phyloP scores from a whole-genome alignment of 2,113 vertebrate species.

The Macrotis lagotis region DNA sequence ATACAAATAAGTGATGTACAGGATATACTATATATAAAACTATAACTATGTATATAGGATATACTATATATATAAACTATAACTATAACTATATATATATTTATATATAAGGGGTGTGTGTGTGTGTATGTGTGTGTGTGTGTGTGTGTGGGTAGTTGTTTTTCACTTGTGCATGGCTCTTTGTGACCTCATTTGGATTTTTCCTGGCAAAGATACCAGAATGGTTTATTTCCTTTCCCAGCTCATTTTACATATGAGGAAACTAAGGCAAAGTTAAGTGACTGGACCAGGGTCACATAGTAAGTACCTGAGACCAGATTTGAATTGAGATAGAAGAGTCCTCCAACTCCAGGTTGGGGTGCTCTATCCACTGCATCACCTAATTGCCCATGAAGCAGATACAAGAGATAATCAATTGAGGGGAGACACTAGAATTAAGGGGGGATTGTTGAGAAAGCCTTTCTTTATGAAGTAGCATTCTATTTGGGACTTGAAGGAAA shows the following conservation, averaged over 20 bases:
- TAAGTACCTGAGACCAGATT: neutral
- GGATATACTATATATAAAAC: neutral
- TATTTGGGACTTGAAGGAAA: neutral
- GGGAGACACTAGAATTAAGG: neutral
- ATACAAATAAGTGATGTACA: neutral
- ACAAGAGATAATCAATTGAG: neutral
- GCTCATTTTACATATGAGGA: neutral
- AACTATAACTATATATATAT: no score
- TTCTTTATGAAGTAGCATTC: neutral
- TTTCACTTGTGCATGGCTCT: neutral
- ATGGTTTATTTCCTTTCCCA: neutral
- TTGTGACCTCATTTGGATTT: neutral
- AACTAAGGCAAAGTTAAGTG: neutral
- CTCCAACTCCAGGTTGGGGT: neutral
- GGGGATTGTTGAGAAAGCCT: neutral
- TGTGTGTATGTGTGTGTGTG: no score
- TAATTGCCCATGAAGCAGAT: neutral
- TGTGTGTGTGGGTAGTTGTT: no score
- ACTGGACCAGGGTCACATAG: neutral
- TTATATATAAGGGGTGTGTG: no score
- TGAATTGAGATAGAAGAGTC: neutral
- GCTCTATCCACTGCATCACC: neutral
- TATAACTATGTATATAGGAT: no score
- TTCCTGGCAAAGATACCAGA: neutral
- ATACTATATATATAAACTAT: no score